Evolutionary conservation across 2,888 invertebrate genomes (phyloP).

Genomic region (Ormyrus labotus): DNA sequence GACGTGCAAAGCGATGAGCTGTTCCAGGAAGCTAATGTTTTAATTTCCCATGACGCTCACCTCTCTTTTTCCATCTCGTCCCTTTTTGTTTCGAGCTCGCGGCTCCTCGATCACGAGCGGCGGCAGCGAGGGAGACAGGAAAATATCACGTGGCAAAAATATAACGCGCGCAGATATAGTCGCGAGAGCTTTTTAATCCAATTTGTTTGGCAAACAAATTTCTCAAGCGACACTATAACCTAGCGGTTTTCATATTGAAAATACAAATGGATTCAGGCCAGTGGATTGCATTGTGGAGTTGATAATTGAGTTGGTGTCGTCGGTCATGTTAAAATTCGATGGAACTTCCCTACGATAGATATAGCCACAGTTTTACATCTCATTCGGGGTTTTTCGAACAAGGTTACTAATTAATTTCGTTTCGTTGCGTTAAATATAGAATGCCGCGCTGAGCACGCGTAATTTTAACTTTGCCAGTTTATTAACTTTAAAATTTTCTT

Average conservation of each 20-base stretch:
- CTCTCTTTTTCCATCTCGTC: constrained; percentile 50
- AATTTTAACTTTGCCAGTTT: not conserved
- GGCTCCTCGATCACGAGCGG: constrained; percentile 25
- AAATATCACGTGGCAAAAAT: not conserved
- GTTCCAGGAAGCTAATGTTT: constrained; percentile 59
- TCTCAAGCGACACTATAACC: not conserved
- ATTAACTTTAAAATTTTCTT: no score
- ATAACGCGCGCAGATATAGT: constrained; percentile 6
- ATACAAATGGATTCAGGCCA: constrained; percentile 3
- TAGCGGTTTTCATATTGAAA: constrained; percentile 30
- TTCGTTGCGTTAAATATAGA: not conserved
- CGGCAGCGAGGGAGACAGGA: not conserved
- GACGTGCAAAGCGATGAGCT: not conserved
- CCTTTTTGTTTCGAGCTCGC: constrained; percentile 8
- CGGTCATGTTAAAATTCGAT: not conserved
- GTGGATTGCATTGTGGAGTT: constrained; percentile 13
- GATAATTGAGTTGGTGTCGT: constrained; percentile 36
- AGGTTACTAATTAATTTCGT: constrained; percentile 19
- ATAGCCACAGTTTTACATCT: constrained; percentile 6
- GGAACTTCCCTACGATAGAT: not conserved
- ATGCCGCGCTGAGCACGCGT: not conserved
- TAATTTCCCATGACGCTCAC: constrained; percentile 63
- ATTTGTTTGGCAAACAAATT: constrained; percentile 40
- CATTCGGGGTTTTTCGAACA: not conserved
- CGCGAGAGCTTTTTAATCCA: constrained; percentile 59